Conservation (phyloP, 2,888 invertebrate genomes). For the Leptura quadrifasciata region DNA sequence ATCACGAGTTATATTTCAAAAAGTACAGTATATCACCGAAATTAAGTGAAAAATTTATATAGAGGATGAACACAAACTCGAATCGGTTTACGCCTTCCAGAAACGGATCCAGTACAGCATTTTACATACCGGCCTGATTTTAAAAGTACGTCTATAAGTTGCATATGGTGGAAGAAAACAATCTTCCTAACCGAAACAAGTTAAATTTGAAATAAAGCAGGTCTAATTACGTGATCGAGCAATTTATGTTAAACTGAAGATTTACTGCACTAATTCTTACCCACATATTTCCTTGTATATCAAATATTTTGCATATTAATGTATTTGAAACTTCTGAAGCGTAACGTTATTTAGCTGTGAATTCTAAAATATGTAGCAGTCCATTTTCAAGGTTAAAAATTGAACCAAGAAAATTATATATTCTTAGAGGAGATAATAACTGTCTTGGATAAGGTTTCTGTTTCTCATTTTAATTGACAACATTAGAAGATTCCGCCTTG, state of each 20-base stretch:
- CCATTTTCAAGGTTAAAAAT: not conserved
- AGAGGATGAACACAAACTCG: too few relatives aligned
- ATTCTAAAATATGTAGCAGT: not conserved
- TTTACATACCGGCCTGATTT: too few relatives aligned
- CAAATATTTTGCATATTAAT: not conserved
- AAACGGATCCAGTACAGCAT: too few relatives aligned
- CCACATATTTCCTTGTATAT: not conserved
- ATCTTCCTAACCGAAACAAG: too few relatives aligned
- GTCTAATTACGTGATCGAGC: not conserved
- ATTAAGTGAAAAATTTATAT: too few relatives aligned
- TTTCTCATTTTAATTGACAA: too few relatives aligned
- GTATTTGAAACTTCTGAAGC: not conserved
- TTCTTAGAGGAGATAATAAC: not conserved
- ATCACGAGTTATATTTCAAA: too few relatives aligned
- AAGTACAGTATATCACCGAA: too few relatives aligned
- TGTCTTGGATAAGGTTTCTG: not conserved
- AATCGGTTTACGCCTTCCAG: too few relatives aligned
- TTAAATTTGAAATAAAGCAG: not conserved
- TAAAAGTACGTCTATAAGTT: too few relatives aligned
- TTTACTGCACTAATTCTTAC: not conserved
- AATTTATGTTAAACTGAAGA: not conserved
- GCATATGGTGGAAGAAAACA: too few relatives aligned
- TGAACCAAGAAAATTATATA: slow-evolving; percentile 1
- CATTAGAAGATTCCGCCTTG: too few relatives aligned
- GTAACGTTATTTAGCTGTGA: not conserved